phyloP scores from a whole-genome alignment of 2,113 vertebrate species.

The Limanda limanda region DNA sequence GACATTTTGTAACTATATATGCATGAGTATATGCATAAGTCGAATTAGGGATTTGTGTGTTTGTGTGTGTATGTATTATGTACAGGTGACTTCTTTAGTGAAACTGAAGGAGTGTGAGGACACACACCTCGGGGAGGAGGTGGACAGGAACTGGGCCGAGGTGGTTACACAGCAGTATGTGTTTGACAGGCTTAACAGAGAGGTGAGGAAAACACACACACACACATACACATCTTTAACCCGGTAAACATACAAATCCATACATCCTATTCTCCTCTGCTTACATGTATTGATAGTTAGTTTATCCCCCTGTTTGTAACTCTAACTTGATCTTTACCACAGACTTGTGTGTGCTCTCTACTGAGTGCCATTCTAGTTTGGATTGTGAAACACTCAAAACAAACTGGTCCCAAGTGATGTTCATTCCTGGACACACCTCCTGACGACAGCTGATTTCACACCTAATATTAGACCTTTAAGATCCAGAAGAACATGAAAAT shows the following conservation, averaged over 20 bases:
- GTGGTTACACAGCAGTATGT: conserved; percentile 95
- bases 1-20: background rate
- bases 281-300: background rate
- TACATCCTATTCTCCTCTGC: background rate
- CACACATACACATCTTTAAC: background rate
- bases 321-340: background rate
- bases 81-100: conserved; percentile 93
- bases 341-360: too few species aligned
- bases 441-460: background rate
- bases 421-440: background rate
- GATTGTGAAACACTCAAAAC: background rate
- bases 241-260: background rate
- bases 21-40: too few species aligned
- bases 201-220: conserved; percentile 80
- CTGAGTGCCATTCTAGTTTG: background rate
- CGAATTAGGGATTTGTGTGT: background rate
- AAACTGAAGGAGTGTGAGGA: conserved; percentile 98
- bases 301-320: too few species aligned
- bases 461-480: background rate
- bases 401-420: background rate
- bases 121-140: conserved; percentile 96
- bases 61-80: conserved; percentile 10
- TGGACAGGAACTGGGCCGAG: conserved; percentile 96
- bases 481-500: background rate
- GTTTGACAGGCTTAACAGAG: conserved; percentile 92